Base-by-base conservation (phyloP, 2,888 invertebrate species). In the Halictus quadricinctus region DNA sequence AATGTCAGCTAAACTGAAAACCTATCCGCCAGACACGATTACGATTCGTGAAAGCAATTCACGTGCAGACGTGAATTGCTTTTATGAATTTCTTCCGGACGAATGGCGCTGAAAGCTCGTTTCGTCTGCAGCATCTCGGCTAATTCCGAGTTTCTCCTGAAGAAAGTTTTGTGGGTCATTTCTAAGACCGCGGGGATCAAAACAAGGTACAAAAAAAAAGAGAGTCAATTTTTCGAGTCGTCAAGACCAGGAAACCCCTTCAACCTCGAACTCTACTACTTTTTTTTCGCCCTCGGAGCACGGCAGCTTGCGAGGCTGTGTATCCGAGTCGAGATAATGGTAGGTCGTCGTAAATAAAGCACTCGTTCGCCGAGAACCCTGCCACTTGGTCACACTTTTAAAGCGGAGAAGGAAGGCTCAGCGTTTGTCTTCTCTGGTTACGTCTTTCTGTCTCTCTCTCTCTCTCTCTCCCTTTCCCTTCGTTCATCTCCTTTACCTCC, bases 361-460 rank as follows among this genome's bases (percentile, higher is more conserved):
- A 81, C 75, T 76, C 79, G 79, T 81, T 81, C 58, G 80, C 50
- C 58, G 58, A 54, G 70, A 72, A 77, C 36, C 74, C 66, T 73
- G 74, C 76, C 83, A 80, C 79, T 79, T 80, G 80, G 79, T 78
- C 79, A 78, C 79, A 79, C 77, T 81, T 84, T 84, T 77, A 73
- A 82, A 74, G 48, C 54, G 64, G 78, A 36, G 72, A 69, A 81
- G 70, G 87, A 77, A 41, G 76, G 72, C 72, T 76, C 69, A 66
- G 58, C 87, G 75, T 87, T 88, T 84, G 78, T 84, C 86, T 88
- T 84, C 82, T 77, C 77, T 72, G 77, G 64, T 81, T 82, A 79
- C 81, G 54, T 82, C 25, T 79, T 6, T 70, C 21, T n/a, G n/a
- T 43, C 21, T 43, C n/a, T 4, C 41, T 18, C n/a, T n/a, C 79